A percentile compares a stretch with the other conserved stretches of the same genome.
These are phyloP conservation scores for Eupithecia tripunctaria DNA, from an alignment of 2,888 invertebrate genomes.

Conservation along the genomic window DNA sequence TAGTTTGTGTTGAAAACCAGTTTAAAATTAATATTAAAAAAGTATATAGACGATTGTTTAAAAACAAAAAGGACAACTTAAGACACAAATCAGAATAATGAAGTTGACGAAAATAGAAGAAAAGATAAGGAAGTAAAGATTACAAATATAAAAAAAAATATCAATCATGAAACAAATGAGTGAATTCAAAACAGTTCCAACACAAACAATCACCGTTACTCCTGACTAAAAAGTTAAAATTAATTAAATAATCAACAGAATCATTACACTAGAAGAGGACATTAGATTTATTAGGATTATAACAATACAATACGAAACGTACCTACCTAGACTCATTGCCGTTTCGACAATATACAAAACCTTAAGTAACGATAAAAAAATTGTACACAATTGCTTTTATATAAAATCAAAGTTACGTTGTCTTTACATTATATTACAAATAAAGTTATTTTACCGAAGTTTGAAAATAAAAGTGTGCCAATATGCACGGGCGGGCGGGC, in stretches of 20 bases:
- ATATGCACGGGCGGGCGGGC: background rate
- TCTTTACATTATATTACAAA: background rate
- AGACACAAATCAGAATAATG: background rate
- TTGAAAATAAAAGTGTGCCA: background rate
- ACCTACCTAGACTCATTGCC: conserved; percentile 57
- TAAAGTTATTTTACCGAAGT: conserved; percentile 15
- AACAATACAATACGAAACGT: conserved; percentile 54
- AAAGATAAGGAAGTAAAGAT: too few species aligned
- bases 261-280: conserved; percentile 70
- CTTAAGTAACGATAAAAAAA: conserved; percentile 18
- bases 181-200: conserved; percentile 44
- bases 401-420: conserved; percentile 3
- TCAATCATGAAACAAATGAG: background rate
- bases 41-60: background rate
- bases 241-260: conserved; percentile 67
- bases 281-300: conserved; percentile 50
- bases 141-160: background rate
- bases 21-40: conserved; percentile 11
- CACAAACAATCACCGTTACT: conserved; percentile 71
- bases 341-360: conserved; percentile 51
- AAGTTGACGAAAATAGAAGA: background rate
- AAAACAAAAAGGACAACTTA: too few species aligned
- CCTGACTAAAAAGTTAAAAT: conserved; percentile 79
- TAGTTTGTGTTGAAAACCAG: conserved; percentile 57
- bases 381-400: conserved; percentile 9